Base-by-base conservation (phyloP, 2,797 vertebrate species). In the Aquila chrysaetos region DNA sequence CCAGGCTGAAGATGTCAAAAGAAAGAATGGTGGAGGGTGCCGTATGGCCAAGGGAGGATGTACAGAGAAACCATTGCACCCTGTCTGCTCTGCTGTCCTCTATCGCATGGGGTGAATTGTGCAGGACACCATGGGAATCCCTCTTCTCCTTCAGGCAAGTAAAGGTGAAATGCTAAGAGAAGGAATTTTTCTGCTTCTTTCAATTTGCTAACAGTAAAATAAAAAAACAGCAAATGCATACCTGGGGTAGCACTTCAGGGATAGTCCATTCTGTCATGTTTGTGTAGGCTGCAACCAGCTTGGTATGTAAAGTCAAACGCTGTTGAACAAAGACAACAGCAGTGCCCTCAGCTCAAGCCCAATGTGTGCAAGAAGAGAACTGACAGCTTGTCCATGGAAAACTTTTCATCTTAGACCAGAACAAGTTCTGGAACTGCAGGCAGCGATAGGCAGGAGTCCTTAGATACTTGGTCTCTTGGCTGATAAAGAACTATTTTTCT, bases 341-440 rank as follows among this genome's bases (percentile, higher is more conserved):
- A 53, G 54, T 15, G 51, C 33, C 46, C 78, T 75, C 44, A 35
- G 28, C 30, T 48, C 22, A 15, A 39, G 28, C 35, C 18, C 39
- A 18, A 0, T 0, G 0, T 13, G 12, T 48, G n/a, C 19, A 31
- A 49, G 60, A 68, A 53, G 37, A 27, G 20, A 76, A 23, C 23
- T 60, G 78, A 13, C 48, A 76, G 53, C 37, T 60, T 63, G 18
- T 57, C n/a, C 37, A 3, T n/a, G 43, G 53, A 72, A 88, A 88
- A 48, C 33, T 41, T 68, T 76, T 80, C 16, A n/a, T 73, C 28
- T 68, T 39, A 44, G 49, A 77, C 33, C 44, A 73, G 65, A 81
- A 9, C n/a, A 63, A 68, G 35, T 54, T 73, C 80, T 73, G 35
- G 48, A 48, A 68, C 28, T 57, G 49, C 49, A 85, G 84, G 35